Conservation (phyloP, 2,797 vertebrate species). For the Sebastes melanostomus region DNA sequence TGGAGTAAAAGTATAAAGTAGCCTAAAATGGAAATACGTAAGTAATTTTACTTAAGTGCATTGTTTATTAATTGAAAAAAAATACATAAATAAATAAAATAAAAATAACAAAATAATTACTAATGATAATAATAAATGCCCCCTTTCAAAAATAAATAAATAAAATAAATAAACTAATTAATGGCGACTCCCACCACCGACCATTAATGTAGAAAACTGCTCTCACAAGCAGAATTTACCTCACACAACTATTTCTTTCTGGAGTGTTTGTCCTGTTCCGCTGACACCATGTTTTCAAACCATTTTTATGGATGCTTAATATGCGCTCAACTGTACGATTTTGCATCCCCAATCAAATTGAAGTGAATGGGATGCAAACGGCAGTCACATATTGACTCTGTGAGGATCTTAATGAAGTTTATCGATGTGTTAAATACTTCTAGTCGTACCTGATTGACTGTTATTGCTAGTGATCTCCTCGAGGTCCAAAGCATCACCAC, state of each 20-base stretch:
- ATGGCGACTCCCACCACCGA: no score
- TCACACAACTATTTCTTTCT: neutral
- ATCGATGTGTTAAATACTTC: neutral
- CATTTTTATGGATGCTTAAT: neutral
- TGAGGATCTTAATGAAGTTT: neutral
- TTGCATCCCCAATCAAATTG: neutral
- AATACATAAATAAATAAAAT: no score
- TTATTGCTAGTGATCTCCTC: neutral
- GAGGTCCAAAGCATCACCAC: neutral
- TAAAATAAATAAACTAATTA: no score
- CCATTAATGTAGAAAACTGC: neutral
- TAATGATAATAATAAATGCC: no score
- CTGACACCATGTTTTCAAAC: neutral
- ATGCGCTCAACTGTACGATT: neutral
- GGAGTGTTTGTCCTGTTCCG: neutral
- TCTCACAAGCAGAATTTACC: neutral
- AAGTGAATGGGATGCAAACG: neutral
- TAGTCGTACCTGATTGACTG: neutral
- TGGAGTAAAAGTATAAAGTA: neutral
- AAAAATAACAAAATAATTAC: no score
- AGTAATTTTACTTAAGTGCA: neutral
- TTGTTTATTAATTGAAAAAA: no score
- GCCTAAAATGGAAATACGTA: neutral
- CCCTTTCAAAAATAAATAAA: no score
- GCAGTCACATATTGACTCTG: neutral